Conservation (phyloP, 2,113 vertebrate genomes). For the Labeo catla region DNA sequence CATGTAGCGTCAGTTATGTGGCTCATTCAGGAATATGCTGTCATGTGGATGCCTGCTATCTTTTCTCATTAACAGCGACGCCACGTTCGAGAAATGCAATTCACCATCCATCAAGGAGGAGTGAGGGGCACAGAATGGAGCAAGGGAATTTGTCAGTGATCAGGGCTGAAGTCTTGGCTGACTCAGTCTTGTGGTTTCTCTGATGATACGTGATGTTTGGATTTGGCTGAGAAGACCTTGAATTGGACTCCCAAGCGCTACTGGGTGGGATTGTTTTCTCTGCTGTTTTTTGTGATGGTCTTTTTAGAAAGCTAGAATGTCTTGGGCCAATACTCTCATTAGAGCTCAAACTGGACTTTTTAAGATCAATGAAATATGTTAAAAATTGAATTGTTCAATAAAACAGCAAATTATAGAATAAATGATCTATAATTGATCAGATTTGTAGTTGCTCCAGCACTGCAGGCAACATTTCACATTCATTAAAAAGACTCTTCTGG, state of each 20-base stretch:
- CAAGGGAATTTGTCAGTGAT: not conserved
- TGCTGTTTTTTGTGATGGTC: not conserved
- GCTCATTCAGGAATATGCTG: slow-evolving; percentile 27
- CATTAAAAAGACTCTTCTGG: not conserved
- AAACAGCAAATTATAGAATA: not conserved
- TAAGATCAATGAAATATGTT: slow-evolving; percentile 18
- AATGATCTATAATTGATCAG: not conserved
- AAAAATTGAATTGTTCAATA: not conserved
- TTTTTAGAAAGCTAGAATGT: not conserved
- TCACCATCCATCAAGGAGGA: slow-evolving; percentile 15
- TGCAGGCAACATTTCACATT: not conserved
- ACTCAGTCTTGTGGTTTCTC: slow-evolving; percentile 15
- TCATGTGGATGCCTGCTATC: slow-evolving; percentile 43
- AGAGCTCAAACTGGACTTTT: not conserved
- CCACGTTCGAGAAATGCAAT: slow-evolving; percentile 42
- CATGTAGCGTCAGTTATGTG: slow-evolving; percentile 45
- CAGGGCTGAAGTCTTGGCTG: slow-evolving; percentile 5
- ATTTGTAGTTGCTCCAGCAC: not conserved
- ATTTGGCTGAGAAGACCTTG: not conserved
- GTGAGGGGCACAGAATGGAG: not conserved
- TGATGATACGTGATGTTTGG: not conserved
- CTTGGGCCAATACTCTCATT: not conserved
- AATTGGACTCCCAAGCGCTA: not conserved
- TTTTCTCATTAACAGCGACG: slow-evolving; percentile 50
- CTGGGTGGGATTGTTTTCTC: not conserved